Base-by-base conservation (phyloP, 2,113 vertebrate genomes). In the Sakesphorus luctuosus region DNA sequence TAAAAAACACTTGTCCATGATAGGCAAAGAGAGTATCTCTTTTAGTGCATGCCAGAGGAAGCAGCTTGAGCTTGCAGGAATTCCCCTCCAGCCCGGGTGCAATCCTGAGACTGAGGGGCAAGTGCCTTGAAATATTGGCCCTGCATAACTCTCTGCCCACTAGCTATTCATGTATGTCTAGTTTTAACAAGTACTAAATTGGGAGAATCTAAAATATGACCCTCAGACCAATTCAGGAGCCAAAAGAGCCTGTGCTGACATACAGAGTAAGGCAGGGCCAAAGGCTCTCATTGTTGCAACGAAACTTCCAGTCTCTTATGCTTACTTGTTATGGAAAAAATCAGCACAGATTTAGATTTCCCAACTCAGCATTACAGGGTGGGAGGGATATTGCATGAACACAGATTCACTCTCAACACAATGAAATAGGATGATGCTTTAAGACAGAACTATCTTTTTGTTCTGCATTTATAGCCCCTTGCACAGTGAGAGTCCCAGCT, bases 101-200 rank as follows among this genome's bases (percentile, higher is more conserved):
- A 85, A 62, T 24, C 7, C 55, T 47, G 21, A 85, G 40, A 35
- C 6, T 0, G 2, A 28, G 33, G 43, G 38, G 35, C 40, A 56
- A 29, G 29, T 62, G 74, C 56, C 25, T 72, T 11, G 3, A 24
- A 21, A 1, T 79, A 47, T 50, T 75, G 40, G 20, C 31, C 58
- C 35, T 28, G 49, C 3, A 2, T 56, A 73, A 28, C 31, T 69
- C 58, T 89, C 66, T 93, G 38, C 53, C 40, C 46, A 24, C 43
- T 36, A 35, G 29, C 49, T 66, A 72, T 44, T 90, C 65, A 35
- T 14, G 9, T 29, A 33, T 11, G 10, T 59, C 59, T 75, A 16
- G 36, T 94, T 95, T 92, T 67, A 93, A 74, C 73, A 92, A 67
- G 43, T 77, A 58, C 65, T 76, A 84, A 93, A 89, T 28, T 43